These are phyloP conservation scores for Ooceraea biroi DNA, from an alignment of 1,140 invertebrate genomes.

Conservation along the genomic window DNA sequence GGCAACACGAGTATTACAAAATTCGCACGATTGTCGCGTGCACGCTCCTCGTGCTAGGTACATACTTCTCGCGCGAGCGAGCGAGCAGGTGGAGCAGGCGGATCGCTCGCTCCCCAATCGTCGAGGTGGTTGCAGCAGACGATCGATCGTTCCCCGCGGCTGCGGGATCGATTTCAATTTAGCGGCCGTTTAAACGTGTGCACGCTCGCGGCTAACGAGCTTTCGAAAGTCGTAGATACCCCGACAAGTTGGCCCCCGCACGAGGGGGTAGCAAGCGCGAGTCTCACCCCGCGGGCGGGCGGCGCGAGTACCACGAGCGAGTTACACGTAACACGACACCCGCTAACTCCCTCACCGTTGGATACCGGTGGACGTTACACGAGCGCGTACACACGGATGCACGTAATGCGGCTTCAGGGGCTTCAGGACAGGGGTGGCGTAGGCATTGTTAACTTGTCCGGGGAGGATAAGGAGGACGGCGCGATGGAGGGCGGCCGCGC, in stretches of 20 bases:
- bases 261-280: constrained; percentile 65
- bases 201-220: constrained; percentile 84
- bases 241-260: constrained; percentile 84
- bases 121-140: constrained; percentile 43
- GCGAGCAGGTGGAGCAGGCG: constrained; percentile 52
- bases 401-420: constrained; percentile 27
- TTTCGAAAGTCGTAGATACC: constrained; percentile 86
- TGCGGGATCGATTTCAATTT: constrained; percentile 86
- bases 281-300: constrained; percentile 68
- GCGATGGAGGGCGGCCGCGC: constrained; percentile 55
- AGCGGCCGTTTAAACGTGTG: constrained; percentile 84
- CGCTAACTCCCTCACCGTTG: constrained; percentile 62
- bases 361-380: constrained; percentile 14
- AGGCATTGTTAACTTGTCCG: constrained; percentile 68
- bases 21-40: constrained; percentile 70
- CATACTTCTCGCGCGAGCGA: constrained; percentile 40
- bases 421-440: not conserved
- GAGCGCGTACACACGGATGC: constrained; percentile 23
- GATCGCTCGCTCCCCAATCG: constrained; percentile 63
- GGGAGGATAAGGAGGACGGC: constrained; percentile 67
- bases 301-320: constrained; percentile 72
- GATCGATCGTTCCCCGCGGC: constrained; percentile 75
- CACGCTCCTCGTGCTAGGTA: constrained; percentile 70
- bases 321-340: constrained; percentile 80
- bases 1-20: constrained; percentile 18